Evolutionary conservation across 2,888 invertebrate species (phyloP).

Genomic region (Drosophila nr. medialis): DNA sequence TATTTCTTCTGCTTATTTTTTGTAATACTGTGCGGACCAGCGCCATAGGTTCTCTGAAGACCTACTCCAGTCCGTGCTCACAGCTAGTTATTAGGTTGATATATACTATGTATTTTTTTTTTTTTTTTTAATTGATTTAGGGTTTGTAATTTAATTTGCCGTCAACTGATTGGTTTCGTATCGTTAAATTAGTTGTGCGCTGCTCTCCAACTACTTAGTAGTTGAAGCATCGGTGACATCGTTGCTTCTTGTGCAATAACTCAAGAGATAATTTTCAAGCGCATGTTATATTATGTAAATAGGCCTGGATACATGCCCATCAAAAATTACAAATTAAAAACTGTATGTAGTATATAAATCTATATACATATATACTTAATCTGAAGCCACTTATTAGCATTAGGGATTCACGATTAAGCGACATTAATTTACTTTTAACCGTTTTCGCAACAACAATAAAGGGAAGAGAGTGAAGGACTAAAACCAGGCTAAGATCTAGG

Average conservation of each 20-base stretch:
- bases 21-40: slow-evolving; percentile 7
- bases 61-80: slow-evolving; percentile 9
- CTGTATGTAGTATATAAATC: slow-evolving; percentile 21
- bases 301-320: slow-evolving; percentile 35
- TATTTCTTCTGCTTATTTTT: background rate
- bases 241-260: slow-evolving; percentile 76
- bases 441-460: slow-evolving; percentile 51
- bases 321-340: slow-evolving; percentile 20
- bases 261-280: slow-evolving; percentile 54
- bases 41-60: slow-evolving; percentile 10
- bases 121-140: slow-evolving; percentile 22
- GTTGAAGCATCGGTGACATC: slow-evolving; percentile 58
- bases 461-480: slow-evolving; percentile 83
- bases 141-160: slow-evolving; percentile 25
- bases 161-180: slow-evolving; percentile 43
- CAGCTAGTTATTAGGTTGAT: slow-evolving; percentile 34
- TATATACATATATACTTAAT: slow-evolving; percentile 13
- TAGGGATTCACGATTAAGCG: slow-evolving; percentile 37
- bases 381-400: slow-evolving; percentile 58
- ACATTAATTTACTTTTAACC: slow-evolving; percentile 32
- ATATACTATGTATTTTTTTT: background rate
- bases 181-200: slow-evolving; percentile 37
- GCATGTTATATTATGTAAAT: slow-evolving; percentile 48
- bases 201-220: slow-evolving; percentile 68
- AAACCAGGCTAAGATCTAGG: slow-evolving; percentile 50